Conservation (phyloP, 2,797 vertebrate species). For the Megaceryle alcyon region DNA sequence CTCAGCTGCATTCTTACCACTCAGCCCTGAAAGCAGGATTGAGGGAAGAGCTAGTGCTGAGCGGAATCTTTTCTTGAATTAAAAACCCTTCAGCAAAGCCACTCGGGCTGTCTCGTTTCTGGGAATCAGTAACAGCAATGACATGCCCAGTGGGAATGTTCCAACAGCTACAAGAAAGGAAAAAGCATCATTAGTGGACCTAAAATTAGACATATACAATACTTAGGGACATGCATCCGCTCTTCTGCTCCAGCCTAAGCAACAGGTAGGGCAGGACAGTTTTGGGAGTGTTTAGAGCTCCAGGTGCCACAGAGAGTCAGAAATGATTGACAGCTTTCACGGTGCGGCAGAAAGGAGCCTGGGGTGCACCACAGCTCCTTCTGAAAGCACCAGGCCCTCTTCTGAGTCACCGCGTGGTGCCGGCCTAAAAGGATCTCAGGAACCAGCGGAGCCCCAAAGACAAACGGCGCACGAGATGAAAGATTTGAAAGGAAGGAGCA, state of each 20-base stretch:
- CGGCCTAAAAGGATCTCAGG: background rate
- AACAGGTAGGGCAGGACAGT: background rate
- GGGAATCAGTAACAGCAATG: background rate
- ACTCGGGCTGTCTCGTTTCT: background rate
- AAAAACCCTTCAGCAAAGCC: background rate
- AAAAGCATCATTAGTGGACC: background rate
- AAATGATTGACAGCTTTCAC: background rate
- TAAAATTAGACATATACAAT: background rate
- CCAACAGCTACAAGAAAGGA: background rate
- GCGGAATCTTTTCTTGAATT: background rate
- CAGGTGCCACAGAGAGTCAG: background rate
- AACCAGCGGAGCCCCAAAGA: background rate
- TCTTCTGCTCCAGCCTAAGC: background rate
- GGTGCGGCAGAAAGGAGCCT: background rate
- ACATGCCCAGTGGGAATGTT: background rate
- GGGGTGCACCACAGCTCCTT: background rate
- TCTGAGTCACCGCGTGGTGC: background rate
- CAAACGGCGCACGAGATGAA: background rate
- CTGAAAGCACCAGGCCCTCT: background rate
- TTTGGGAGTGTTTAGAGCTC: background rate
- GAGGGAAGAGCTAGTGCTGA: fast-evolving
- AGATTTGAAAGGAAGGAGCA: background rate
- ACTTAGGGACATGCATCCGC: fast-evolving
- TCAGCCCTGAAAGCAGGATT: fast-evolving
- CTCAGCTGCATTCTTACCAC: fast-evolving